phyloP scores from a whole-genome alignment of 2,888 invertebrate species.

The Apamea epomidion region DNA sequence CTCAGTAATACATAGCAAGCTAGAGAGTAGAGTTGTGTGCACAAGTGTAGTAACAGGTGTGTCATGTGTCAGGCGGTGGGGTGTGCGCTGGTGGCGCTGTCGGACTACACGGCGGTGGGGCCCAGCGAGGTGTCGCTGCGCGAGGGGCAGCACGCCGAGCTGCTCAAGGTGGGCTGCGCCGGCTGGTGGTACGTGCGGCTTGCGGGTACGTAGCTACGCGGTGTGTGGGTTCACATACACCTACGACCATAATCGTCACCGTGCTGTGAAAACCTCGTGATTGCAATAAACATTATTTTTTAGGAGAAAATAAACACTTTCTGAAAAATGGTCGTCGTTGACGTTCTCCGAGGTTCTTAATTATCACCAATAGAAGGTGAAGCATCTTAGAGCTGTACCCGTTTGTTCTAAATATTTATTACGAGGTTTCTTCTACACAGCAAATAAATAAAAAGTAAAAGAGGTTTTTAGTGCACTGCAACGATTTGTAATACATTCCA shows the following conservation, averaged over 20 bases:
- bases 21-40: constrained; percentile 17
- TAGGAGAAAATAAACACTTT: not conserved
- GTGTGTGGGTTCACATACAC: not conserved
- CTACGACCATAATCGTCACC: not conserved
- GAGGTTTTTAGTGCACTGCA: not conserved
- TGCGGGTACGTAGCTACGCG: constrained; percentile 90
- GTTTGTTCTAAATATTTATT: not conserved
- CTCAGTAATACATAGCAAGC: constrained; percentile 43
- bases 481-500: constrained; percentile 16
- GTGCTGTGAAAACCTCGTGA: not conserved
- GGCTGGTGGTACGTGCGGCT: constrained; percentile 99
- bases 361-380: not conserved
- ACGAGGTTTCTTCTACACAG: not conserved
- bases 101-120: constrained; percentile 98
- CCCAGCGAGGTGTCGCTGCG: constrained; percentile 97
- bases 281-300: not conserved
- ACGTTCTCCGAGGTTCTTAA: not conserved
- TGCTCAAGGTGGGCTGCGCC: constrained; percentile 97
- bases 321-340: not conserved
- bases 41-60: constrained; percentile 28
- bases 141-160: constrained; percentile 97
- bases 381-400: not conserved
- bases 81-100: constrained; percentile 96
- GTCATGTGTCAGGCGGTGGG: constrained; percentile 91
- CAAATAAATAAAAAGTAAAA: not conserved